A percentile compares a stretch with the other conserved stretches of the same genome.
Conservation (phyloP, 2,888 invertebrate genomes). For the Mythimna albipuncta region DNA sequence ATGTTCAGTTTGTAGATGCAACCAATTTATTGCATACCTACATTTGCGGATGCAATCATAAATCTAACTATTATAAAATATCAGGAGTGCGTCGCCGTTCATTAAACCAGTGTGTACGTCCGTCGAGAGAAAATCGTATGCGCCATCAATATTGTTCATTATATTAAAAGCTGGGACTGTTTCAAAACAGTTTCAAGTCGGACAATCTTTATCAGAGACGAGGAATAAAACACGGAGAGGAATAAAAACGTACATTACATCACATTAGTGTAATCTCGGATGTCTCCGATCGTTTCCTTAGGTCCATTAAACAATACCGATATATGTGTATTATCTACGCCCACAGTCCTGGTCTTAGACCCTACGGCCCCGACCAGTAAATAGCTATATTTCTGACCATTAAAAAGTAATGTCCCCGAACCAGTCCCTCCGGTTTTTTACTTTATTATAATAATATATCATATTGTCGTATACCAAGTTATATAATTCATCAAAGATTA, state of each 20-base stretch:
- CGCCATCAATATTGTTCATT: constrained; percentile 57
- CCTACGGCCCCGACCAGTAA: constrained; percentile 67
- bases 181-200: constrained; percentile 54
- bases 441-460: constrained; percentile 80
- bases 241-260: constrained; percentile 64
- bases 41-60: constrained; percentile 53
- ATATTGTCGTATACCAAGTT: constrained; percentile 81
- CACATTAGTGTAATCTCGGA: constrained; percentile 68
- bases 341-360: constrained; percentile 77
- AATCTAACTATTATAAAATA: constrained; percentile 62
- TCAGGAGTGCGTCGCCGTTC: constrained; percentile 50
- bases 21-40: constrained; percentile 56
- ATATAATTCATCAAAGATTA: constrained; percentile 85
- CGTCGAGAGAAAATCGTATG: constrained; percentile 49
- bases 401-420: constrained; percentile 81
- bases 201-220: constrained; percentile 57
- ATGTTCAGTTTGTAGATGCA: constrained; percentile 36
- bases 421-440: constrained; percentile 72
- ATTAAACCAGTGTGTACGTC: constrained; percentile 48
- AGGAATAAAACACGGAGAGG: constrained; percentile 59
- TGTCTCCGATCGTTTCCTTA: constrained; percentile 76
- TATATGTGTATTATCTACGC: constrained; percentile 79
- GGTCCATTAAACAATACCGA: constrained; percentile 76
- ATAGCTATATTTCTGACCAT: constrained; percentile 84
- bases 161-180: constrained; percentile 50